These are phyloP conservation scores for Trachurus trachurus DNA, from an alignment of 2,797 vertebrate species.

Conservation along the genomic window DNA sequence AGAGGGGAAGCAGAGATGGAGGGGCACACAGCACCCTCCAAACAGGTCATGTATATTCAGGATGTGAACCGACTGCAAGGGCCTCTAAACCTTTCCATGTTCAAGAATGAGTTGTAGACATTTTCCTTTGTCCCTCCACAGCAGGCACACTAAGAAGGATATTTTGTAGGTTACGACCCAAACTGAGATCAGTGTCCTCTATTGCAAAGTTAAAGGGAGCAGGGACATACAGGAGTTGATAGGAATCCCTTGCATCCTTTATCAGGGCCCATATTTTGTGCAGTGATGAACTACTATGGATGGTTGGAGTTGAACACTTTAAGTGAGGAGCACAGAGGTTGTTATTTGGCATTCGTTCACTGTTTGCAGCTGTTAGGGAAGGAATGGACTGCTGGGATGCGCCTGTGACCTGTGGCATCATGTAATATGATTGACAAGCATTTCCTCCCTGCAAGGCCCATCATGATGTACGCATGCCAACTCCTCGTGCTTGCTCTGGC, in stretches of 20 bases:
- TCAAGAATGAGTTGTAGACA: conserved; percentile 76
- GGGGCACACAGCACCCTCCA: conserved; percentile 39
- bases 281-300: conserved; percentile 57
- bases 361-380: conserved; percentile 66
- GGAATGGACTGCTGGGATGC: conserved; percentile 56
- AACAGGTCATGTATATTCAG: conserved; percentile 78
- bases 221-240: conserved; percentile 43
- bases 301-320: conserved; percentile 53
- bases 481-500: conserved; percentile 49
- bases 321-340: conserved; percentile 55
- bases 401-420: conserved; percentile 75
- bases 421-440: conserved; percentile 71
- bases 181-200: conserved; percentile 55
- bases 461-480: conserved; percentile 66
- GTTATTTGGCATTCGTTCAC: conserved; percentile 63
- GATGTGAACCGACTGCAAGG: conserved; percentile 30
- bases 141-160: conserved; percentile 41
- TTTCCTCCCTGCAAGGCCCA: conserved; percentile 65
- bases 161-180: conserved; percentile 57
- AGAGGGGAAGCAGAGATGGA: conserved; percentile 50
- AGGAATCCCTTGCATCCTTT: conserved; percentile 73
- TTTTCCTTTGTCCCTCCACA: conserved; percentile 61
- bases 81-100: conserved; percentile 67
- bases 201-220: conserved; percentile 53
- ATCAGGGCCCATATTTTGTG: conserved; percentile 41